Evolutionary conservation across 2,797 vertebrate genomes (phyloP).

Genomic region (Psittacula echo): DNA sequence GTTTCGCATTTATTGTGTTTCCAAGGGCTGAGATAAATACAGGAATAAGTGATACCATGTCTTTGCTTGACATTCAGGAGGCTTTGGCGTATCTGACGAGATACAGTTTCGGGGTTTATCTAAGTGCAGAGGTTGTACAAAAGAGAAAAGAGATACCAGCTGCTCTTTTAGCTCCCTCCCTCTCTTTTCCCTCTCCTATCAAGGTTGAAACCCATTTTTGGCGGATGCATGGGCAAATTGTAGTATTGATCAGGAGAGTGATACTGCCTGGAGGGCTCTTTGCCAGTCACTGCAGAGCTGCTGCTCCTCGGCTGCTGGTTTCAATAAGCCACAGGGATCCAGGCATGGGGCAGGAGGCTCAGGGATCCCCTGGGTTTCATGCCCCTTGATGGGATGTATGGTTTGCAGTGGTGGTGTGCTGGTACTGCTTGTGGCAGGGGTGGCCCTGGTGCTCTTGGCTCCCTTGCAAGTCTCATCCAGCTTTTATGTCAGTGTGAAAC

Average conservation of each 20-base stretch:
- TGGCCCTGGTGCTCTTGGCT: background rate
- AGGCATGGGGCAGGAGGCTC: background rate
- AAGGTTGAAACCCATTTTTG: background rate
- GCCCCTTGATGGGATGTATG: fast-evolving
- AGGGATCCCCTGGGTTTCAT: background rate
- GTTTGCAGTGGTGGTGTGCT: background rate
- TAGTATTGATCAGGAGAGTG: conserved; percentile 28
- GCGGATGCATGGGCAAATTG: background rate
- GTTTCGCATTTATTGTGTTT: conserved; percentile 56
- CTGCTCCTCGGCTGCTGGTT: background rate
- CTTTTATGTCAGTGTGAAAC: background rate
- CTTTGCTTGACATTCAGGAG: conserved; percentile 55
- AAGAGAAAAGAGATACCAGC: conserved; percentile 20
- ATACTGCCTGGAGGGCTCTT: background rate
- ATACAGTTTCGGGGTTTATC: conserved; percentile 41
- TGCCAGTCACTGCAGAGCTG: background rate
- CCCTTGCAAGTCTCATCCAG: background rate
- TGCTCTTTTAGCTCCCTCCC: conserved; percentile 8
- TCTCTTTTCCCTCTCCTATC: background rate
- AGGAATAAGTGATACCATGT: conserved; percentile 50
- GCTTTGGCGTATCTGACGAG: conserved; percentile 1
- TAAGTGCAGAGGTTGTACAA: conserved; percentile 7
- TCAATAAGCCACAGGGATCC: background rate
- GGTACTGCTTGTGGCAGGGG: fast-evolving
- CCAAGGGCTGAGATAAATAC: conserved; percentile 62